phyloP scores from a whole-genome alignment of 2,888 invertebrate genomes.

The Merodon equestris region DNA sequence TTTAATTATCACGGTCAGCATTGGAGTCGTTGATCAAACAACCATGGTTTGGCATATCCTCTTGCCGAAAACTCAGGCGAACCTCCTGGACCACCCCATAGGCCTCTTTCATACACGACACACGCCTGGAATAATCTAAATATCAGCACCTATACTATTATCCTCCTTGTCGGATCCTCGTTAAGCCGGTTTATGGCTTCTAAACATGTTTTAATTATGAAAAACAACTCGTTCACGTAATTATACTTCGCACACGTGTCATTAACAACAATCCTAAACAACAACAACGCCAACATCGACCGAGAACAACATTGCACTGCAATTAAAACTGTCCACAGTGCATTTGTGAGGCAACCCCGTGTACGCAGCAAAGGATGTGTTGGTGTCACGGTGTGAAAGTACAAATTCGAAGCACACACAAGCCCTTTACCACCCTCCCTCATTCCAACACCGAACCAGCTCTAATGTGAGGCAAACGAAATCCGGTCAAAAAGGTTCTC shows the following conservation, averaged over 20 bases:
- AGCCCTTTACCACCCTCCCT: slow-evolving; percentile 5
- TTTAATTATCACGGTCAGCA: too few relatives aligned
- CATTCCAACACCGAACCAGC: slow-evolving; percentile 16
- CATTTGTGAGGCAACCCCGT: neutral
- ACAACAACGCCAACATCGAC: too few relatives aligned
- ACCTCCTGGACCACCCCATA: too few relatives aligned
- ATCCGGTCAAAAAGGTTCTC: slow-evolving; percentile 68
- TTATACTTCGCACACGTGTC: slow-evolving; percentile 44
- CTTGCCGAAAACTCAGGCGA: too few relatives aligned
- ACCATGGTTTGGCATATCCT: too few relatives aligned
- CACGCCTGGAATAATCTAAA: neutral
- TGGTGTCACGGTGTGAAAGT: neutral
- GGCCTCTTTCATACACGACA: too few relatives aligned
- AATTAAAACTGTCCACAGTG: neutral
- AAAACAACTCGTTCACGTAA: slow-evolving; percentile 41
- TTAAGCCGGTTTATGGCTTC: slow-evolving; percentile 14
- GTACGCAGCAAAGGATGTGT: neutral
- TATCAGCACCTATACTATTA: slow-evolving; percentile 4
- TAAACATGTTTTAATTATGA: slow-evolving; percentile 41
- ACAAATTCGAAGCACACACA: slow-evolving; percentile 14
- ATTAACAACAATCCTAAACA: slow-evolving; percentile 31
- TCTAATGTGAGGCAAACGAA: slow-evolving; percentile 50
- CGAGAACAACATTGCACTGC: too few relatives aligned
- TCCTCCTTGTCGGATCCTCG: slow-evolving; percentile 19
- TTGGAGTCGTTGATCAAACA: too few relatives aligned